Evolutionary conservation across 2,797 vertebrate species (phyloP).

Genomic region (Cyclura pinguis): DNA sequence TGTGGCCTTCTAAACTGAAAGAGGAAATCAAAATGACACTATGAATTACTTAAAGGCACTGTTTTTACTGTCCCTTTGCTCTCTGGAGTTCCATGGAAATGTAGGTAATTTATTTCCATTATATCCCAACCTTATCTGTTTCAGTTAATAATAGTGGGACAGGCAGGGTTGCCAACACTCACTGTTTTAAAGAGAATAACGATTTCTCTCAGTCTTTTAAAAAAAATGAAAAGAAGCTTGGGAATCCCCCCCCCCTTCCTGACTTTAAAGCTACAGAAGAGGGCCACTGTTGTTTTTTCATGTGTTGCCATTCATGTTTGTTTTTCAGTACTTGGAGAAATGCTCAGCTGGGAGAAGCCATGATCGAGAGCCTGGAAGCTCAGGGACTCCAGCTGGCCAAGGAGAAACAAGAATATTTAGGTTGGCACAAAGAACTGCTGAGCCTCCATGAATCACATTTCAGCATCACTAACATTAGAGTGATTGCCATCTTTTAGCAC

Average conservation of each 20-base stretch:
- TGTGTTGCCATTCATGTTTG: slow-evolving; percentile 54
- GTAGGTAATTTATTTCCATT: slow-evolving; percentile 15
- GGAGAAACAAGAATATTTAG: slow-evolving; percentile 97
- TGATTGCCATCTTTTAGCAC: neutral
- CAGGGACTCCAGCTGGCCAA: slow-evolving; percentile 97
- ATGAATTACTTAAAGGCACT: slow-evolving; percentile 18
- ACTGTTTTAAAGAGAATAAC: neutral
- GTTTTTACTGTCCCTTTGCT: slow-evolving; percentile 10
- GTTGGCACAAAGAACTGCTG: slow-evolving; percentile 75
- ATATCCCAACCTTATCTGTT: neutral
- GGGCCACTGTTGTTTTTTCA: slow-evolving; percentile 6
- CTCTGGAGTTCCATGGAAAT: neutral
- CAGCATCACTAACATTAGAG: neutral
- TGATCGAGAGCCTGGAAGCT: slow-evolving; percentile 97
- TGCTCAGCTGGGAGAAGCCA: slow-evolving; percentile 96
- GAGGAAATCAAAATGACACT: slow-evolving; percentile 19
- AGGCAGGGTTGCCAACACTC: neutral
- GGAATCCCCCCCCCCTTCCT: neutral
- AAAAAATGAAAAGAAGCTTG: neutral
- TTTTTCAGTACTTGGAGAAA: slow-evolving; percentile 93
- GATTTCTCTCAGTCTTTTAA: neutral
- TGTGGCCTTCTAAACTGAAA: neutral
- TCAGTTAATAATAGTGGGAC: fast-evolving
- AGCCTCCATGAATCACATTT: neutral
- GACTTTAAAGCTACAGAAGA: neutral